A percentile compares a stretch with the other conserved stretches of the same genome.
These are phyloP conservation scores for Pollachius pollachius DNA, from an alignment of 2,113 vertebrate genomes.

Conservation along the genomic window DNA sequence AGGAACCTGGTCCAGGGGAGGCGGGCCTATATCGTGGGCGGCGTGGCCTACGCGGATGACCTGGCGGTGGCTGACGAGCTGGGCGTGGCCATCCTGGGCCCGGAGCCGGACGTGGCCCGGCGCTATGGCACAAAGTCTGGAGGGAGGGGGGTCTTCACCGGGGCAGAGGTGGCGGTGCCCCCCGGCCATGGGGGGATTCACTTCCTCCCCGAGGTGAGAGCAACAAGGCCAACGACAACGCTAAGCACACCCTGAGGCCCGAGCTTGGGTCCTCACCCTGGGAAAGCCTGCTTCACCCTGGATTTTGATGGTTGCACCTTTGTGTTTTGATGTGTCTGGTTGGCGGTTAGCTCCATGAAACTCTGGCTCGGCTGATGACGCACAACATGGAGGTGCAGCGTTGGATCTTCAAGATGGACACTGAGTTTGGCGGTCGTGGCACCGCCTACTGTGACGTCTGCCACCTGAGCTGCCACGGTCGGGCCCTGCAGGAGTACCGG, in stretches of 20 bases:
- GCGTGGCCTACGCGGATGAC: constrained; percentile 80
- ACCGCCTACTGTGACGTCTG: constrained; percentile 81
- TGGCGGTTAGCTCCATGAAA: constrained; percentile 73
- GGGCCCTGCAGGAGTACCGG: constrained; percentile 64
- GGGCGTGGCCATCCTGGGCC: constrained; percentile 80
- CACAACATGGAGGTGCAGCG: constrained; percentile 75
- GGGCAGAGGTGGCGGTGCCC: constrained; percentile 72
- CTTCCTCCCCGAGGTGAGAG: constrained; percentile 77
- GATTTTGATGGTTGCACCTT: too few species aligned
- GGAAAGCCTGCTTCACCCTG: background rate
- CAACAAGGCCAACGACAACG: background rate
- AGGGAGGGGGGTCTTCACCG: constrained; percentile 75
- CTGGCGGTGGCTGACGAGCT: constrained; percentile 84
- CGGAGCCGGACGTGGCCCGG: constrained; percentile 78
- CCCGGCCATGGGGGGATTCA: constrained; percentile 77
- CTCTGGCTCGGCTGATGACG: constrained; percentile 73
- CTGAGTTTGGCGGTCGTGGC: constrained; percentile 69
- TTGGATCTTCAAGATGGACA: constrained; percentile 86
- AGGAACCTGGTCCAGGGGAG: constrained; percentile 75
- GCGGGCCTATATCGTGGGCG: constrained; percentile 79
- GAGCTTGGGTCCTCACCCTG: background rate
- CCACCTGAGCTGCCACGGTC: constrained; percentile 72
- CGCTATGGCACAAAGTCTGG: constrained; percentile 85
- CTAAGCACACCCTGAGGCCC: background rate
- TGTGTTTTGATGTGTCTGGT: background rate